Conservation (phyloP, 2,888 invertebrate species). For the Augiades crinisus region DNA sequence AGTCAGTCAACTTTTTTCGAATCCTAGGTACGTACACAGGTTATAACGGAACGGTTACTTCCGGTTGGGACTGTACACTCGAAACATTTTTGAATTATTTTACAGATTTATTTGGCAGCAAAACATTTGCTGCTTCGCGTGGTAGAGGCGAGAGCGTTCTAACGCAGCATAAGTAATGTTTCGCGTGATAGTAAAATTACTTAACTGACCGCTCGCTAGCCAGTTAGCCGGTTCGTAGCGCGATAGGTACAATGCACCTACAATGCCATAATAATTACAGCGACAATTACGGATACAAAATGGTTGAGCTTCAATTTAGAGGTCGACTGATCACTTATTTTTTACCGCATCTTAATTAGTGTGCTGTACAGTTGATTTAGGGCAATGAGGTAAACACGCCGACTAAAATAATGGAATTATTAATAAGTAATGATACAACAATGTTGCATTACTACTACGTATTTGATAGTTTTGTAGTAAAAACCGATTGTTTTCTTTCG, state of each 20-base stretch:
- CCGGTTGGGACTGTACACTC: constrained; percentile 6
- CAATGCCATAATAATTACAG: constrained; percentile 73
- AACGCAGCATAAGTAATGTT: constrained; percentile 62
- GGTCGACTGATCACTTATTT: constrained; percentile 23
- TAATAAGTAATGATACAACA: not conserved
- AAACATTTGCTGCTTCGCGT: constrained; percentile 33
- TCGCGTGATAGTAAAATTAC: constrained; percentile 54
- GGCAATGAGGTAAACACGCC: constrained; percentile 1
- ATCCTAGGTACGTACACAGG: not conserved
- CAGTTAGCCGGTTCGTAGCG: constrained; percentile 54
- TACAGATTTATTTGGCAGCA: not conserved
- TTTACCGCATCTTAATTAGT: constrained; percentile 12
- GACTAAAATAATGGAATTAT: not conserved
- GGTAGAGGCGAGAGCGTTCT: constrained; percentile 67
- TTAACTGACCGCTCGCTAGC: constrained; percentile 50
- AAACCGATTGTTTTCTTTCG: too few species aligned
- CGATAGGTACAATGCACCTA: constrained; percentile 53
- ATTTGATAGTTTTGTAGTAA: too few species aligned
- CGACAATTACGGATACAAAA: constrained; percentile 62
- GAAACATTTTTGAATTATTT: not conserved
- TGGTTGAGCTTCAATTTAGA: constrained; percentile 25
- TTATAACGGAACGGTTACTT: constrained; percentile 17
- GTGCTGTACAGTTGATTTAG: constrained; percentile 6
- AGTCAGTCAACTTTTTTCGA: constrained; percentile 53
- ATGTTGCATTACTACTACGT: too few species aligned